These are phyloP conservation scores for Panurus biarmicus DNA, from an alignment of 2,113 vertebrate genomes.

Conservation along the genomic window DNA sequence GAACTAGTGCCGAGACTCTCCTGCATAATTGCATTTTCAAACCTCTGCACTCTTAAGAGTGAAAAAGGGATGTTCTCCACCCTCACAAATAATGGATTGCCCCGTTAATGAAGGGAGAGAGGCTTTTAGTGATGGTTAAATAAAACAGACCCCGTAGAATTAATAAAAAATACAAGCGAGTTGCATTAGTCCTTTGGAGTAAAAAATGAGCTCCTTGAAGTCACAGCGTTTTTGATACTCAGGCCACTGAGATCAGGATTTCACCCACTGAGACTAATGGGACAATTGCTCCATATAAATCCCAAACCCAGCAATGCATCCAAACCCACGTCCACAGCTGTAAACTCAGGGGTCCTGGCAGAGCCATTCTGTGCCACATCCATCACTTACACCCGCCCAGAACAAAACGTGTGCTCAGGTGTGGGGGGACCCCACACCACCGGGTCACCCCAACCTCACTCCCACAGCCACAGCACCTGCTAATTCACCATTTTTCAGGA, in stretches of 20 bases:
- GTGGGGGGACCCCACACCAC: not conserved
- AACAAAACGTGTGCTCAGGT: not conserved
- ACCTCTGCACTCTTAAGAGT: not conserved
- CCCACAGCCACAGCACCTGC: not conserved
- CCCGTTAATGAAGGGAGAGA: not conserved
- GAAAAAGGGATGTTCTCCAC: not conserved
- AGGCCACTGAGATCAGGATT: not conserved
- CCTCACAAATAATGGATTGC: not conserved
- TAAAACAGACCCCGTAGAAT: not conserved
- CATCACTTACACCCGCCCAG: fast-evolving
- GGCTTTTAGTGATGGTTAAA: conserved; percentile 3
- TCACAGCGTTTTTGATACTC: not conserved
- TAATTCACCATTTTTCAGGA: not conserved
- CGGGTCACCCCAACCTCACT: not conserved
- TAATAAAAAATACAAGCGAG: not conserved
- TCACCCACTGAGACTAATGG: not conserved
- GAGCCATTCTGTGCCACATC: not conserved
- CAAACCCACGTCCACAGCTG: not conserved
- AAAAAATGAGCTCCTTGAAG: not conserved
- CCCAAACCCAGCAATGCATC: not conserved
- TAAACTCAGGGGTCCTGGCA: not conserved
- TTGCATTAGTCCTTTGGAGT: not conserved
- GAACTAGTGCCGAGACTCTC: not conserved
- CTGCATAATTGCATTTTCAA: not conserved
- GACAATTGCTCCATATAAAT: not conserved